A percentile compares a stretch with the other conserved stretches of the same genome.
These are phyloP conservation scores for Phortica okadai DNA, from an alignment of 2,888 invertebrate genomes.

Conservation along the genomic window DNA sequence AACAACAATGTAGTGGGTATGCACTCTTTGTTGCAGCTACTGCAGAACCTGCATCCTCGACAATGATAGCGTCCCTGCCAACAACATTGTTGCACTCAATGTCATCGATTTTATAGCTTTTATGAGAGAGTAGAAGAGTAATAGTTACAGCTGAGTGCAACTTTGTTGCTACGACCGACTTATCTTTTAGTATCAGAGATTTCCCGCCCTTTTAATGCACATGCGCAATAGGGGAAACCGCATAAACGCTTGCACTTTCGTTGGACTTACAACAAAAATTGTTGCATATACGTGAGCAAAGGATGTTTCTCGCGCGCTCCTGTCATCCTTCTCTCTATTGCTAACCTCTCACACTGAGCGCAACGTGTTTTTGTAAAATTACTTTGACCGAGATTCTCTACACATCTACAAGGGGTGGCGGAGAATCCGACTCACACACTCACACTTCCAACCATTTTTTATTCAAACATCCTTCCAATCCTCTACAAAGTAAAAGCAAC, in stretches of 20 bases:
- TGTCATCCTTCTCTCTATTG: conserved; percentile 1
- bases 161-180: conserved; percentile 70
- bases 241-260: conserved; percentile 70
- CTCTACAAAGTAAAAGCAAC: not conserved
- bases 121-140: conserved; percentile 47
- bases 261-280: conserved; percentile 48
- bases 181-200: conserved; percentile 48
- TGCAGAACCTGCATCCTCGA: conserved; percentile 46
- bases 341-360: not conserved
- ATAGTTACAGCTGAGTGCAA: conserved; percentile 57
- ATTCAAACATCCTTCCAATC: not conserved
- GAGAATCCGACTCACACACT: not conserved
- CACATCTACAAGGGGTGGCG: not conserved
- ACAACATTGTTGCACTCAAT: conserved; percentile 73
- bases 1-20: conserved; percentile 21
- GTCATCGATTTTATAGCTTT: conserved; percentile 70
- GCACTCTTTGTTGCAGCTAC: conserved; percentile 34
- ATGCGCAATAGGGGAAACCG: conserved; percentile 53
- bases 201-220: conserved; percentile 64
- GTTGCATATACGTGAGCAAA: not conserved
- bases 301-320: conserved; percentile 6
- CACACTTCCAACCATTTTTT: not conserved
- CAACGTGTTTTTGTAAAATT: conserved; percentile 73
- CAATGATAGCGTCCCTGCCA: conserved; percentile 3
- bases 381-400: conserved; percentile 74